phyloP scores from a whole-genome alignment of 2,113 vertebrate species.

The Poeciliopsis prolifica region DNA sequence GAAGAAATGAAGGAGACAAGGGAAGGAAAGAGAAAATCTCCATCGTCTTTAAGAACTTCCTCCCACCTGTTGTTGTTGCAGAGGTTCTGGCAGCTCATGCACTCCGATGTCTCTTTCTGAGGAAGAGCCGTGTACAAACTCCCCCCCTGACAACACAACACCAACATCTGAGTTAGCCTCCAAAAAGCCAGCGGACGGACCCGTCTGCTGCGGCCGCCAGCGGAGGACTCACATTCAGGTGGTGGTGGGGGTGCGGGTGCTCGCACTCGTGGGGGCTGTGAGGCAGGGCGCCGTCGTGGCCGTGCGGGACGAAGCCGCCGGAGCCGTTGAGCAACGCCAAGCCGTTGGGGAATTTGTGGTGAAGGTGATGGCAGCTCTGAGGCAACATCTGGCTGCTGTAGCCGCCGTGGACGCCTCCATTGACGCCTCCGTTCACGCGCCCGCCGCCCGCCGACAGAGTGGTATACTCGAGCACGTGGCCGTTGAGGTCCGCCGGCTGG shows the following conservation, averaged over 20 bases:
- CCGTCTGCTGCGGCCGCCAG: neutral
- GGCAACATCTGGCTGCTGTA: conserved; percentile 76
- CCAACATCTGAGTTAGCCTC: conserved; percentile 23
- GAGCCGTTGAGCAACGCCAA: conserved; percentile 80
- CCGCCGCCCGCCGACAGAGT: conserved; percentile 77
- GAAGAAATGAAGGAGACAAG: too few species aligned
- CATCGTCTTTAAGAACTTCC: too few species aligned
- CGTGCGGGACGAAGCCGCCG: conserved; percentile 65
- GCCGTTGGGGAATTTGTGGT: conserved; percentile 85
- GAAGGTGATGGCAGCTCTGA: conserved; percentile 86
- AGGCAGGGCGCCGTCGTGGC: conserved; percentile 71
- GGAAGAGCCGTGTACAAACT: conserved; percentile 84
- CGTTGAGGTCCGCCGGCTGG: conserved; percentile 85
- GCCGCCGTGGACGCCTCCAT: conserved; percentile 79
- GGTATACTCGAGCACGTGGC: conserved; percentile 88
- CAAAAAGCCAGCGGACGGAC: neutral
- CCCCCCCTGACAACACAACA: conserved; percentile 79
- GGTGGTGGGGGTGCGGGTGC: conserved; percentile 79
- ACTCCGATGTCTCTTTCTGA: conserved; percentile 85
- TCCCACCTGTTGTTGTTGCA: conserved; percentile 96
- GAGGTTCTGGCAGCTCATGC: conserved; percentile 91
- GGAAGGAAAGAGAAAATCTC: too few species aligned
- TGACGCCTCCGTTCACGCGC: conserved; percentile 82
- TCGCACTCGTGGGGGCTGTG: conserved; percentile 80
- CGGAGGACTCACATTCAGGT: conserved; percentile 85